Evolutionary conservation across 1,140 invertebrate species (phyloP).

Genomic region (Apocrypta bakeri): DNA sequence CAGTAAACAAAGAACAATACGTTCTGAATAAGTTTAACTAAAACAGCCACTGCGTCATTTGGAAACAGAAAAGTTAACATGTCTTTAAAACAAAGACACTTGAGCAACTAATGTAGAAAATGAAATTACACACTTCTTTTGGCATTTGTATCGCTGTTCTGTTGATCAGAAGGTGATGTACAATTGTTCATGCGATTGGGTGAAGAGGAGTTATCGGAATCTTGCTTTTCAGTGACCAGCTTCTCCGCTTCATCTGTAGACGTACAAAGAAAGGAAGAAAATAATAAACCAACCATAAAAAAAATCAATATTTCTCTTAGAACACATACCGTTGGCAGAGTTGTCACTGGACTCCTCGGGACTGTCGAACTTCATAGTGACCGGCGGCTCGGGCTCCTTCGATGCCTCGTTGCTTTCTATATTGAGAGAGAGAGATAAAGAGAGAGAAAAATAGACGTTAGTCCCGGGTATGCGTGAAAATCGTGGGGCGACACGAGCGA

Average conservation of each 20-base stretch:
- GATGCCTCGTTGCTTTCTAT: constrained; percentile 62
- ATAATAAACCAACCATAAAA: not conserved
- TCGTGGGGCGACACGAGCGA: not conserved
- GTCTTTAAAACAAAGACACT: no score
- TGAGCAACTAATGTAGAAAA: no score
- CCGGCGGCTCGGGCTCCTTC: constrained; percentile 58
- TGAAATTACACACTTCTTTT: not conserved
- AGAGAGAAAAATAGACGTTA: constrained; percentile 55
- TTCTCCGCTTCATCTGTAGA: constrained; percentile 55
- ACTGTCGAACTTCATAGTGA: constrained; percentile 66
- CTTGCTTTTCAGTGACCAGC: constrained; percentile 56
- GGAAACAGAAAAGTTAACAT: no score
- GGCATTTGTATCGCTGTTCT: constrained; percentile 1
- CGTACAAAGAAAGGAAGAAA: constrained; percentile 6
- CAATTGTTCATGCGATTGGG: constrained; percentile 30
- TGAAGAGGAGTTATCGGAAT: constrained; percentile 55
- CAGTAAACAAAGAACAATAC: no score
- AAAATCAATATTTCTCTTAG: not conserved
- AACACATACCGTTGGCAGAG: constrained; percentile 60
- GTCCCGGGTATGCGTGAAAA: not conserved
- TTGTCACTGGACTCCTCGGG: constrained; percentile 64
- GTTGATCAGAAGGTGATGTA: not conserved
- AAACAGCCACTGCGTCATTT: no score
- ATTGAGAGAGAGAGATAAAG: no score
- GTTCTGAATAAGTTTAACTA: no score